Evolutionary conservation across 2,888 invertebrate species (phyloP).

Genomic region (Nyleta sp.): DNA sequence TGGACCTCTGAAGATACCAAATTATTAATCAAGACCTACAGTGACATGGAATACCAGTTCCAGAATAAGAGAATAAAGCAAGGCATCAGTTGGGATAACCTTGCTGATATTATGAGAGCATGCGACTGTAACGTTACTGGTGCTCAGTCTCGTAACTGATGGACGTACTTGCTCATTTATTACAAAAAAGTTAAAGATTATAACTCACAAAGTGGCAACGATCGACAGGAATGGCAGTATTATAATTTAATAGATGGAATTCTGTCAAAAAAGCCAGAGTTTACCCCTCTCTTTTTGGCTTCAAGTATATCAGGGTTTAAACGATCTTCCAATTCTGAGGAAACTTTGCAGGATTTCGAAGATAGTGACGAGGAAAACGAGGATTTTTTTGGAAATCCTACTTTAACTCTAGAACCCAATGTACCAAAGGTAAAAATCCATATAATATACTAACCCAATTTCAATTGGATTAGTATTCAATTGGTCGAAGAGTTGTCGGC

Average conservation of each 20-base stretch:
- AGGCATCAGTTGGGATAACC: neutral
- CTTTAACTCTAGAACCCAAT: neutral
- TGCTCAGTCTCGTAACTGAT: neutral
- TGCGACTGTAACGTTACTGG: neutral
- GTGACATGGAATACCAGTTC: conserved; percentile 16
- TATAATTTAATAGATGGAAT: conserved; percentile 14
- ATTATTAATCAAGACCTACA: conserved; percentile 10
- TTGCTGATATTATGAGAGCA: neutral
- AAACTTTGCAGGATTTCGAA: neutral
- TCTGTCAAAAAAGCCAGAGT: conserved; percentile 12
- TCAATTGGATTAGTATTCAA: too few species aligned
- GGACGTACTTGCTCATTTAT: neutral
- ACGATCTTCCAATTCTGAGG: neutral
- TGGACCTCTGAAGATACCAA: conserved; percentile 9
- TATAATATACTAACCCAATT: too few species aligned
- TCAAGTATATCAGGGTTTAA: conserved; percentile 9
- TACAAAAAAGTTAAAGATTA: conserved; percentile 8
- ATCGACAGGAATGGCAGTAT: conserved; percentile 8
- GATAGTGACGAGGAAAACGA: neutral
- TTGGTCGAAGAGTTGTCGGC: too few species aligned
- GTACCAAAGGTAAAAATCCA: neutral
- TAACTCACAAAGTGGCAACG: conserved; percentile 14
- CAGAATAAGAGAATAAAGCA: conserved; percentile 8
- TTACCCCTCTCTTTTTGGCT: conserved; percentile 9
- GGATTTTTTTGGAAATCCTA: conserved; percentile 7